Base-by-base conservation (phyloP, 1,140 invertebrate species). In the Choristoneura fumiferana region DNA sequence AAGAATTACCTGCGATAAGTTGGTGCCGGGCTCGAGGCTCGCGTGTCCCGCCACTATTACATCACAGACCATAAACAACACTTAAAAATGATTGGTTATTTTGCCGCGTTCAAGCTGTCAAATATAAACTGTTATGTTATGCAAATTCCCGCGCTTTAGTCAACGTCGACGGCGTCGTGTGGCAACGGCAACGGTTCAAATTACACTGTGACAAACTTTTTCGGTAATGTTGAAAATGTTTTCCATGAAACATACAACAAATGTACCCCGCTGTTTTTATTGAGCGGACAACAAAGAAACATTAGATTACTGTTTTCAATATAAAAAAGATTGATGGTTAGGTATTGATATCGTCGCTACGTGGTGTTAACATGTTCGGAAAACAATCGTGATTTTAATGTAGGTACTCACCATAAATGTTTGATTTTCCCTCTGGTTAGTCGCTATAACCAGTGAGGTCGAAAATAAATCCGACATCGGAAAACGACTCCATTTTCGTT, bases 201-300 rank as follows among this genome's bases (percentile, higher is more conserved):
- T 73, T 62, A 71, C 38, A 81, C 78, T 81, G 76, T 78, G 62
- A 71, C 65, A 71, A 71, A 71, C 66, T 63, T 60, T 69, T 72
- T 72, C 55, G 55, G 60, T 49, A 22, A 45, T 45, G 40, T 49
- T 22, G 12, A 49, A 49, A 49, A 49, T 49, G 10, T 49, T n/a
- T 43, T 43, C 15, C 14, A 45, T 49, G 18, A 33, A 29, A 12
- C 43, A n/a, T n/a, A n/a, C 18, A 49, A 17, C 37, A 13, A n/a
- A n/a, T n/a, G n/a, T 39, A 13, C 37, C 37, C 22, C 18, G n/a
- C 8, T 37, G 9, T 18, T 45, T 45, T 45, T 45, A 45, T 45
- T 17, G 40, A 45, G 15, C 40, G 14, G 40, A 45, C 40, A 45
- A 45, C 22, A 29, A 29, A 29, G 22, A 29, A 29, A 29, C 22